These are phyloP conservation scores for Amazona ochrocephala DNA, from an alignment of 2,797 vertebrate genomes.

Conservation along the genomic window DNA sequence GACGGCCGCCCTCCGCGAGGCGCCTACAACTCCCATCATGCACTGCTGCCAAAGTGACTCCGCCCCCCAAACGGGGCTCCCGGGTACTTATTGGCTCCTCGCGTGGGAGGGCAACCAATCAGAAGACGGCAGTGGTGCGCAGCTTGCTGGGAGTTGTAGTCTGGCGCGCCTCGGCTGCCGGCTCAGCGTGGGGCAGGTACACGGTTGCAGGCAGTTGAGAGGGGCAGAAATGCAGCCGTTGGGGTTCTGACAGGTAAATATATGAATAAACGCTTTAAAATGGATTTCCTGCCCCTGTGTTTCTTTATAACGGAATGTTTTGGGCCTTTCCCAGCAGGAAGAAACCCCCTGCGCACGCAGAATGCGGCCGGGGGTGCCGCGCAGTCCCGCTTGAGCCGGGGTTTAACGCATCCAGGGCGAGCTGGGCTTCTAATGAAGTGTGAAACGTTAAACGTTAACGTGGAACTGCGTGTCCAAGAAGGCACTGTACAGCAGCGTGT, in stretches of 20 bases:
- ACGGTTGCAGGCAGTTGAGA: not conserved
- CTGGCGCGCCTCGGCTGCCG: rapidly evolving
- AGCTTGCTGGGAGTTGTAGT: not conserved
- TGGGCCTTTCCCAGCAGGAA: not conserved
- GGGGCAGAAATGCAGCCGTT: no score
- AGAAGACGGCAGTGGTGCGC: rapidly evolving
- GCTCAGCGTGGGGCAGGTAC: not conserved
- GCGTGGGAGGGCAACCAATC: rapidly evolving
- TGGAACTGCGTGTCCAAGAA: rapidly evolving
- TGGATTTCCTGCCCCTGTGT: not conserved
- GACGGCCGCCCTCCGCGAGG: not conserved
- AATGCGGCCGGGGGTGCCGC: rapidly evolving
- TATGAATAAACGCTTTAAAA: not conserved
- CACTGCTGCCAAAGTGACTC: rapidly evolving
- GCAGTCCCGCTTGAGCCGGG: rapidly evolving
- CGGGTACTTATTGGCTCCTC: not conserved
- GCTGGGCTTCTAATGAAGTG: not conserved
- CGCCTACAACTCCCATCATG: conserved; percentile 15
- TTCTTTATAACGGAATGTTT: not conserved
- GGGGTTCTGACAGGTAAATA: not conserved
- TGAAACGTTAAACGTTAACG: rapidly evolving
- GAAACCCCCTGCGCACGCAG: not conserved
- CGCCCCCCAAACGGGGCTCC: rapidly evolving
- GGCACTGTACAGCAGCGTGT: rapidly evolving
- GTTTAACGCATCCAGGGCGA: rapidly evolving